Conservation (phyloP, 2,888 invertebrate genomes). For the Gandaritis pyraliata region DNA sequence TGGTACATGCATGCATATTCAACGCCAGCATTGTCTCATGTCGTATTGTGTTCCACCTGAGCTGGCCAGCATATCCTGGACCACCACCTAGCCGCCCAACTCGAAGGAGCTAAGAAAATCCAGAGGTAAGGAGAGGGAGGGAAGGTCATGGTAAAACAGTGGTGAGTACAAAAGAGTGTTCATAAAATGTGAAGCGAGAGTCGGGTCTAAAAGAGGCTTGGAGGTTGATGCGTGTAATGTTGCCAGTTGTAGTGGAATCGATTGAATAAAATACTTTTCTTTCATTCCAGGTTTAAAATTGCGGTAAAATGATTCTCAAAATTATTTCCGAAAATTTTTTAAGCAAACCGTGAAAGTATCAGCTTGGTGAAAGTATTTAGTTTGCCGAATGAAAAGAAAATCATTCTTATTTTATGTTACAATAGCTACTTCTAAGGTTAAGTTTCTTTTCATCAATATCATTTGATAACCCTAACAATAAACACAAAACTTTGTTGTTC, state of each 20-base stretch:
- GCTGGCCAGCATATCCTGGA: constrained; percentile 52
- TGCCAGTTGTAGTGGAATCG: constrained; percentile 9
- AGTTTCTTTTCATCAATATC: background rate
- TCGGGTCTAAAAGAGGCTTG: constrained; percentile 57
- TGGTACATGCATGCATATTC: constrained; percentile 82
- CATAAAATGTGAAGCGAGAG: constrained; percentile 70
- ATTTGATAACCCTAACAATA: background rate
- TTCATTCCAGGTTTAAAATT: background rate
- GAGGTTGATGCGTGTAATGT: constrained; percentile 47
- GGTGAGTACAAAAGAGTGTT: constrained; percentile 63
- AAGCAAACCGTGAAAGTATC: too few relatives aligned
- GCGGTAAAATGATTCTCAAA: too few relatives aligned
- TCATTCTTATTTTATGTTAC: too few relatives aligned
- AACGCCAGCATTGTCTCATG: constrained; percentile 73
- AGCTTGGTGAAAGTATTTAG: too few relatives aligned
- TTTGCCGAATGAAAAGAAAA: too few relatives aligned
- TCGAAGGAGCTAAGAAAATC: background rate
- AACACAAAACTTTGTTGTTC: background rate
- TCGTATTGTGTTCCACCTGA: constrained; percentile 67
- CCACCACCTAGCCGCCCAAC: constrained; percentile 32
- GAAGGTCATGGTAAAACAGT: constrained; percentile 48
- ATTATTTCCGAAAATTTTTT: too few relatives aligned
- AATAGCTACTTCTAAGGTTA: too few relatives aligned
- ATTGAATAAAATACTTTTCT: background rate
- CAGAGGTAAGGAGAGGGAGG: constrained; percentile 17